A percentile compares a stretch with the other conserved stretches of the same genome.
These are phyloP conservation scores for Macropis europaea DNA, from an alignment of 2,888 invertebrate genomes.

Conservation along the genomic window DNA sequence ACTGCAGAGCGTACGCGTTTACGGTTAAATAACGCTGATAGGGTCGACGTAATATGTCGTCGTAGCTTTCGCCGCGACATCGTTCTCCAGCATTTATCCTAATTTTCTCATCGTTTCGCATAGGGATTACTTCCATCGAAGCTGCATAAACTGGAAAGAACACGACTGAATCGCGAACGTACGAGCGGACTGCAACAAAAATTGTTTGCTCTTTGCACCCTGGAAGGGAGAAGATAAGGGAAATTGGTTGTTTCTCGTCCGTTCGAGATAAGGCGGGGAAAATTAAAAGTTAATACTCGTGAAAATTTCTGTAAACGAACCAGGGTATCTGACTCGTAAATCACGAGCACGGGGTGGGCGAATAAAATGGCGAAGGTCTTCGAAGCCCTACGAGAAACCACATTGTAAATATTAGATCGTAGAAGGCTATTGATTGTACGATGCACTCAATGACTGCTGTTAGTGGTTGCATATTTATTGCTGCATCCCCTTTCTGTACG, in stretches of 20 bases:
- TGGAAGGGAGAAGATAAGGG: background rate
- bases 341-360: background rate
- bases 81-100: conserved; percentile 33
- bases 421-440: too few relatives aligned
- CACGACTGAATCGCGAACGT: conserved; percentile 29
- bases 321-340: background rate
- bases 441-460: too few relatives aligned
- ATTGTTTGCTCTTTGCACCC: background rate
- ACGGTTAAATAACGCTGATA: conserved; percentile 8
- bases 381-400: background rate
- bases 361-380: conserved; percentile 4
- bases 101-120: conserved; percentile 26
- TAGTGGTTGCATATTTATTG: too few relatives aligned
- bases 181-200: background rate
- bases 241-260: conserved; percentile 7
- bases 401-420: too few relatives aligned
- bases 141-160: conserved; percentile 69
- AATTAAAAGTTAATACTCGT: conserved; percentile 26
- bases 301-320: background rate
- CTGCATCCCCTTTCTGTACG: too few relatives aligned
- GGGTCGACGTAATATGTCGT: background rate
- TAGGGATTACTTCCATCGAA: conserved; percentile 16
- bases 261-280: background rate
- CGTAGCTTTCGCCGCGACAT: background rate
- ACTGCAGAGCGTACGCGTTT: background rate